phyloP scores from a whole-genome alignment of 1,140 invertebrate species.

The Drosophila nigromelanica region DNA sequence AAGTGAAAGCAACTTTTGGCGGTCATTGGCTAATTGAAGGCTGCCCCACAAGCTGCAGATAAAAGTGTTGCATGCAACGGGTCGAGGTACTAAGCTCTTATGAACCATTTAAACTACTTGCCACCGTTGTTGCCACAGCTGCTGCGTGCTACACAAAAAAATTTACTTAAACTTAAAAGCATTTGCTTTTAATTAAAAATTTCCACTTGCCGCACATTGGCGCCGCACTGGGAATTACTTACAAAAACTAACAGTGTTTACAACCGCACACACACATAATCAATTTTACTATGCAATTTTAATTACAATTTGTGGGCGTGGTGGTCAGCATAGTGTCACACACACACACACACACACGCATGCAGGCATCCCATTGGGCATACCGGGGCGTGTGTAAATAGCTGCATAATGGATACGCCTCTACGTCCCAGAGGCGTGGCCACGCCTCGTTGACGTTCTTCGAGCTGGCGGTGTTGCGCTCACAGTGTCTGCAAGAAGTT shows the following conservation, averaged over 20 bases:
- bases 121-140: not conserved
- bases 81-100: conserved; percentile 5
- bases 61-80: conserved; percentile 35
- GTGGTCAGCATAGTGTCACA: conserved; percentile 52
- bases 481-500: conserved; percentile 76
- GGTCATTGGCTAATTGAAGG: conserved; percentile 77
- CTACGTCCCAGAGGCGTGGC: conserved; percentile 17
- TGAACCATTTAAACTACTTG: conserved; percentile 28
- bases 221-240: conserved; percentile 64
- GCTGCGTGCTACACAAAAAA: conserved; percentile 28
- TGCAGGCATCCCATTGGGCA: conserved; percentile 12
- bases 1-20: conserved; percentile 73
- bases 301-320: conserved; percentile 77
- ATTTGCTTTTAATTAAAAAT: conserved; percentile 81
- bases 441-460: conserved; percentile 11
- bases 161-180: conserved; percentile 69
- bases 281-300: conserved; percentile 79
- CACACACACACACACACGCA: conserved; percentile 17
- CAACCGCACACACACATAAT: conserved; percentile 53
- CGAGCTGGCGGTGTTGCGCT: conserved; percentile 20
- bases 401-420: conserved; percentile 64
- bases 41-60: conserved; percentile 30
- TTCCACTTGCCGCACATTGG: conserved; percentile 73
- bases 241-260: conserved; percentile 55
- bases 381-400: conserved; percentile 46